Base-by-base conservation (phyloP, 2,888 invertebrate species). In the Synanthedon formicaeformis region DNA sequence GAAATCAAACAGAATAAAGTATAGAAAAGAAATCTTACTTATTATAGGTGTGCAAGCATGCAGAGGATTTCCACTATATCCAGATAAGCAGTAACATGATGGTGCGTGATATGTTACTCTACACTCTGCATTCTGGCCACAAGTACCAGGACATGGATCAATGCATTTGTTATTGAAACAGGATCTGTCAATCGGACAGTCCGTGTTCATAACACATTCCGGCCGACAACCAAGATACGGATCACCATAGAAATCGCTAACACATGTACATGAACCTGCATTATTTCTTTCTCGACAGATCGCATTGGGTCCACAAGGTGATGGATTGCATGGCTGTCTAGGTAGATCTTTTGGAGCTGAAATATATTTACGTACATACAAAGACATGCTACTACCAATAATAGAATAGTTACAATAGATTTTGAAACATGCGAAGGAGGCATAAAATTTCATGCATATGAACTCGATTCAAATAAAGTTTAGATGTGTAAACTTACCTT, bases 281-380 rank as follows among this genome's bases (percentile, higher is more conserved):
- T 92, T 92, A 70, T 92, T 91, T 64, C 89, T 88, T 82, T 93
- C 92, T 67, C 91, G 91, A 79, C 95, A 95, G 58, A 92, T 80
- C 52, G 95, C 92, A 79, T 94, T 95, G 54, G 92, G 86, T 60
- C 94, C 95, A 75, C 94, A 95, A 52, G 94, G 94, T 60, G 92
- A 91, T 62, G 93, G 93, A 77, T 91, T 91, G 78, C 94, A 94
- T 60, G 94, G 93, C 71, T 92, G 90, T 73, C 82, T 89, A 67
- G 90, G 91, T 67, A 81, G 83, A 70, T 91, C 92, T 84, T 78
- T 86, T 61, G 82, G 68, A 72, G 71, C 88, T 88, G 88, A 82
- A 88, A 87, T 71, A 54, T 67, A 59, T 60, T 57, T 45, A 45
- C 45, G 14, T 45, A 45, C 45, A 49, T 49, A 49, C 18, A 45